Percentiles rank a stretch among this genome's conserved stretches.
phyloP scores from a whole-genome alignment of 2,797 vertebrate species.

The Aldrovandia affinis region DNA sequence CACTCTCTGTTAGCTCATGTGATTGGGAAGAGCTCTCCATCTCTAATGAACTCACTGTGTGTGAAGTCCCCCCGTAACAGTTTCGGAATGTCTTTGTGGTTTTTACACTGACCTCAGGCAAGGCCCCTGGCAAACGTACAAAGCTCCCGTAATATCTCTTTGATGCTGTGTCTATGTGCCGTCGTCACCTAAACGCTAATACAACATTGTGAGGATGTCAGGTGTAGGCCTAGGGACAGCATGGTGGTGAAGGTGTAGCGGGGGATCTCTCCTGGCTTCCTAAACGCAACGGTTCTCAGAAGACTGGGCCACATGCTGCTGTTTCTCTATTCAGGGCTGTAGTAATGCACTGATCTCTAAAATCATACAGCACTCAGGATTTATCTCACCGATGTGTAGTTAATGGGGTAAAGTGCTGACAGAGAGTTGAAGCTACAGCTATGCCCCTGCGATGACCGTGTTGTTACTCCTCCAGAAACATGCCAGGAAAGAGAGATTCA shows the following conservation, averaged over 20 bases:
- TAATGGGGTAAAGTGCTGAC: not conserved
- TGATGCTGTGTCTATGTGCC: not conserved
- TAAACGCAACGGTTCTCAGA: not conserved
- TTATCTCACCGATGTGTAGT: not conserved
- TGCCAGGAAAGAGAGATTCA: not conserved
- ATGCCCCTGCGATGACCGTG: not conserved
- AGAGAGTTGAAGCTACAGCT: not conserved
- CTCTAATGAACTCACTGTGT: not conserved
- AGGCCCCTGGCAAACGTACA: not conserved
- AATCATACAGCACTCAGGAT: not conserved
- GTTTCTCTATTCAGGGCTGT: not conserved
- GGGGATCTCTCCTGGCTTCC: not conserved
- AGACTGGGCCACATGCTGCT: not conserved
- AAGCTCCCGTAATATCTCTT: not conserved
- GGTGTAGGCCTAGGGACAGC: not conserved
- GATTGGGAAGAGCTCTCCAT: not conserved
- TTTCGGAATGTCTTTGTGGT: not conserved
- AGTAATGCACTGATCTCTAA: not conserved
- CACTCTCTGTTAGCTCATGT: not conserved
- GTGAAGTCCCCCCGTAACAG: not conserved
- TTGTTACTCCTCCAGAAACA: not conserved
- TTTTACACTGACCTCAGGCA: not conserved
- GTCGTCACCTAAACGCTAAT: not conserved
- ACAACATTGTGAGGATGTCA: not conserved
- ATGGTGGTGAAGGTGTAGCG: not conserved